Evolutionary conservation across 30 jellyfish, hydroid and myxozoan genomes (phyloP).

Genomic region (Pelagia noctiluca): DNA sequence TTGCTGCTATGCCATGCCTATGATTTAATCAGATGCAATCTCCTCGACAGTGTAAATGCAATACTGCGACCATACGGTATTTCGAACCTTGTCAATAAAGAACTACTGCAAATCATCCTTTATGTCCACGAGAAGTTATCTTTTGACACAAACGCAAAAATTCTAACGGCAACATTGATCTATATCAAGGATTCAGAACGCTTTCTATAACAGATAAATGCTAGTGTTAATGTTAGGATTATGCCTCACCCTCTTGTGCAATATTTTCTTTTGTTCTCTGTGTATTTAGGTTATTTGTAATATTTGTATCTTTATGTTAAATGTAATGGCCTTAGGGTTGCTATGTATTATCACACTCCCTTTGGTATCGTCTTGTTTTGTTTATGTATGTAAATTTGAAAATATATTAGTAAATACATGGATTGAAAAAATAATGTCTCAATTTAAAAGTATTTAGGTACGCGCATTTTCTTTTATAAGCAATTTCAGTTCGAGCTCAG

Average conservation of each 20-base stretch:
- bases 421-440: too few relatives aligned
- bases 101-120: constrained; percentile 21
- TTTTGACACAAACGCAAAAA: constrained; percentile 37
- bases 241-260: neutral
- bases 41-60: neutral
- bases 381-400: too few relatives aligned
- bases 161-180: constrained; percentile 26
- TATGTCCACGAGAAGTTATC: constrained; percentile 52
- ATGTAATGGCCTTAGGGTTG: constrained; percentile 1
- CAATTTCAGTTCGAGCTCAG: too few relatives aligned
- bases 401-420: too few relatives aligned
- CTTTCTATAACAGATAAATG: neutral
- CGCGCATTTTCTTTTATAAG: too few relatives aligned
- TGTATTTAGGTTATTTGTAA: too few relatives aligned
- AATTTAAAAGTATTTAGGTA: too few relatives aligned
- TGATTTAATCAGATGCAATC: neutral
- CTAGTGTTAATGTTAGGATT: neutral
- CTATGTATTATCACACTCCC: neutral
- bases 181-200: neutral
- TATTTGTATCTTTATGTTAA: too few relatives aligned
- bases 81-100: constrained; percentile 12
- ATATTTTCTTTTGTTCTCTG: neutral
- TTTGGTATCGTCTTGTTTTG: neutral
- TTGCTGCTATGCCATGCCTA: neutral
- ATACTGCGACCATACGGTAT: neutral